These are phyloP conservation scores for Alligator mississippiensis DNA, from an alignment of 2,113 vertebrate species.

Conservation along the genomic window DNA sequence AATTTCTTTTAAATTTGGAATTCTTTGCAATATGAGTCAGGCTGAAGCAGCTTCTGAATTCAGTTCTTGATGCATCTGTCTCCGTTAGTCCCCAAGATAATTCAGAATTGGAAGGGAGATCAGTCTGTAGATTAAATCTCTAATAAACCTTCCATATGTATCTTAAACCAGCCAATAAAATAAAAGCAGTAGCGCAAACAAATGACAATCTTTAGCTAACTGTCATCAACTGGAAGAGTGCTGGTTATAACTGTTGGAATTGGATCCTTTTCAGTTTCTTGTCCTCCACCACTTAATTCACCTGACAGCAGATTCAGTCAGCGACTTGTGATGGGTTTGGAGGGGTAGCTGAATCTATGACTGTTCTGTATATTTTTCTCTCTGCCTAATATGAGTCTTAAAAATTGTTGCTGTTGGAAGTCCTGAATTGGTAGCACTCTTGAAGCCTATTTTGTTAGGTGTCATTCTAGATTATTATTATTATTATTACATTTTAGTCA, in stretches of 20 bases:
- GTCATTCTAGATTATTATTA: not conserved
- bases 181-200: not conserved
- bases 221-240: not conserved
- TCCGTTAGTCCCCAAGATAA: not conserved
- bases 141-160: not conserved
- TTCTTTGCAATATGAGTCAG: not conserved
- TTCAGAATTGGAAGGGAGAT: not conserved
- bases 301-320: too few species aligned
- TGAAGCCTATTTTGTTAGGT: not conserved
- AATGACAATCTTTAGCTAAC: not conserved
- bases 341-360: too few species aligned
- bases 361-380: too few species aligned
- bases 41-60: not conserved
- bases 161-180: too few species aligned
- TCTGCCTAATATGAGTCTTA: too few species aligned
- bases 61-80: not conserved
- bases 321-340: too few species aligned
- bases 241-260: not conserved
- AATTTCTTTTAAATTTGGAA: not conserved
- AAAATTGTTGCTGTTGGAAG: not conserved
- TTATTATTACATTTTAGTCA: not conserved
- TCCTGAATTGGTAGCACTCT: not conserved
- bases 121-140: not conserved
- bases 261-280: not conserved
- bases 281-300: too few species aligned